Base-by-base conservation (phyloP, 2,113 vertebrate genomes). In the Toxotes chatareus region DNA sequence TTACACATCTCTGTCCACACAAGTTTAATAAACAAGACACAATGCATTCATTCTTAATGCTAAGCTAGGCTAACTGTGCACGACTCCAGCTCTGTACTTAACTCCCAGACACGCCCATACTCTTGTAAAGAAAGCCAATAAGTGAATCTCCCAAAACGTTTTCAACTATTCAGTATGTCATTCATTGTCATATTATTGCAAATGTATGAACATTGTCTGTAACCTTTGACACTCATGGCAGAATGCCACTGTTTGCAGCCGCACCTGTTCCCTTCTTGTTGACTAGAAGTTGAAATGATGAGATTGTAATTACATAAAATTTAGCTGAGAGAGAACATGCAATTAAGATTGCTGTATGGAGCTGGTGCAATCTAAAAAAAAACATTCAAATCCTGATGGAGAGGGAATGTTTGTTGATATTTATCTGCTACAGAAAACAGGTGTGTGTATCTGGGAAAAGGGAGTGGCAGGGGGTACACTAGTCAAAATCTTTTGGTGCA, bases 401-500 rank as follows among this genome's bases (percentile, higher is more conserved):
- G 55, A 65, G 62, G n/a, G 11, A 55, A 78, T 71, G 38, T 78
- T 60, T 75, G 31, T 55, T 38, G 42, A 80, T 82, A 72, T 86
- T 70, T 73, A 55, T 79, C 17, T 65, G 46, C 32, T 42, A 42
- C 57, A 80, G 74, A 83, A 76, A 61, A 12, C 79, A 84, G 69
- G 82, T 87, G 86, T 83, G 60, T 61, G 46, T 68, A 62, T 73
- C 70, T 73, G 38, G 46, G 19, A 34, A 73, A 82, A 49, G 27
- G 62, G 17, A 65, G 40, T 34, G 46, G 16, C 5, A 32, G 34
- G 7, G n/a, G 53, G 19, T 32, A 32, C 3, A 12, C 56, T 32
- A 49, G 42, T 71, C 23, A 61, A 65, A 49, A 66, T 74, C 9
- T 42, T 34, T 57, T 40, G 42, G 8, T 61, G 42, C 23, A 3